Percentiles rank a stretch among this genome's conserved stretches.
phyloP scores from a whole-genome alignment of 2,888 invertebrate genomes.

The Ophioninae sp. region DNA sequence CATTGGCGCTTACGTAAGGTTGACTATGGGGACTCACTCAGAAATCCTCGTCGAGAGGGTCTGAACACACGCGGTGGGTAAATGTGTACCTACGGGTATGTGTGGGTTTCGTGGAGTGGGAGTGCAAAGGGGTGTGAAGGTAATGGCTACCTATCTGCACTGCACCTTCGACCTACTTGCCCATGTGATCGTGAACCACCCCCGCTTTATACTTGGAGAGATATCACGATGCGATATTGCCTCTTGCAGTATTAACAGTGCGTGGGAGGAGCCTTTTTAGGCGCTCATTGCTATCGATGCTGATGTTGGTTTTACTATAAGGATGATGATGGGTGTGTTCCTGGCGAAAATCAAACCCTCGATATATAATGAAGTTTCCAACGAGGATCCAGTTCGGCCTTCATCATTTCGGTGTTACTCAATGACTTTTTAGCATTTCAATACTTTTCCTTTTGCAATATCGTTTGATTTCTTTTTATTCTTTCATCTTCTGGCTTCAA shows the following conservation, averaged over 20 bases:
- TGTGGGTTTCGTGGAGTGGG: conserved; percentile 34
- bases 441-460: neutral
- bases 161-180: conserved; percentile 66
- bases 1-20: neutral
- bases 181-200: conserved; percentile 64
- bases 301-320: too few species aligned
- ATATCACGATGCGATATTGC: conserved; percentile 62
- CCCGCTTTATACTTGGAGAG: conserved; percentile 58
- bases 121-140: conserved; percentile 49
- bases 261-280: neutral
- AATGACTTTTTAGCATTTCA: neutral
- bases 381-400: neutral
- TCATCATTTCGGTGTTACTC: neutral
- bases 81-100: neutral
- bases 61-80: neutral
- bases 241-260: conserved; percentile 1
- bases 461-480: neutral
- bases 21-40: neutral
- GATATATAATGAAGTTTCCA: too few species aligned
- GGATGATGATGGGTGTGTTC: conserved; percentile 2
- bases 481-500: neutral
- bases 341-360: too few species aligned
- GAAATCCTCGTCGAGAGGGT: neutral
- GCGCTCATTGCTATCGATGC: too few species aligned
- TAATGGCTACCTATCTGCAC: conserved; percentile 59